Percentiles rank a stretch among this genome's conserved stretches.
These are phyloP conservation scores for Fragum whitleyi DNA, from an alignment of 2,888 invertebrate genomes.

Conservation along the genomic window DNA sequence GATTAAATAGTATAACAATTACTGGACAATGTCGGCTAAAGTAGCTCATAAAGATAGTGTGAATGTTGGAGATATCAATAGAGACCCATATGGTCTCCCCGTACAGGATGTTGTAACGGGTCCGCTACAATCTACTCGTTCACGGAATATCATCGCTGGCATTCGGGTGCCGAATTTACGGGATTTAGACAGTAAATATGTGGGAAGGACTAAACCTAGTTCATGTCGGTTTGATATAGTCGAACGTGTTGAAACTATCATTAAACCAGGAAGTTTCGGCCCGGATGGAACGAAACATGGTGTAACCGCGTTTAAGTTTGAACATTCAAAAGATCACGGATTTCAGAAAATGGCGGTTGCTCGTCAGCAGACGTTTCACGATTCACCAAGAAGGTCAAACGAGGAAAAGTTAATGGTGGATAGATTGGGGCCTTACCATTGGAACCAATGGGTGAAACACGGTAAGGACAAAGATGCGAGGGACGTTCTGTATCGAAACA, in stretches of 20 bases:
- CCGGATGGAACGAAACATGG: not conserved
- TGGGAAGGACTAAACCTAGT: constrained; percentile 25
- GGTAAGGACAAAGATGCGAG: constrained; percentile 61
- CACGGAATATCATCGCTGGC: constrained; percentile 25
- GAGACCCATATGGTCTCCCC: constrained; percentile 48
- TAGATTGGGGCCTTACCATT: constrained; percentile 55
- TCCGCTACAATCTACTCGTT: not conserved
- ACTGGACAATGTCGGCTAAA: constrained; percentile 18
- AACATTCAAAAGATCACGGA: not conserved
- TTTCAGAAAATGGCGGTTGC: constrained; percentile 24
- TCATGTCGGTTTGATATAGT: constrained; percentile 62
- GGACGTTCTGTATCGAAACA: constrained; percentile 68
- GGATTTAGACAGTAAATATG: constrained; percentile 48
- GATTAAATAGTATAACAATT: not conserved
- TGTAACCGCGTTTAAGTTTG: not conserved
- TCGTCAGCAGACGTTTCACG: constrained; percentile 58
- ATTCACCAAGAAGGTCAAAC: not conserved
- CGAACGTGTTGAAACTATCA: constrained; percentile 54
- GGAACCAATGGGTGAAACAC: constrained; percentile 58
- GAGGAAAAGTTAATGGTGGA: constrained; percentile 29
- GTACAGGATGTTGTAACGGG: constrained; percentile 14
- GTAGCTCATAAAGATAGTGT: constrained; percentile 4
- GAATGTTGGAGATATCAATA: not conserved
- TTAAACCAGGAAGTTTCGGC: constrained; percentile 55
- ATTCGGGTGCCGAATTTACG: constrained; percentile 51